A percentile compares a stretch with the other conserved stretches of the same genome.
Evolutionary conservation across 2,888 invertebrate species (phyloP).

Genomic region (Cyaniris semiargus): DNA sequence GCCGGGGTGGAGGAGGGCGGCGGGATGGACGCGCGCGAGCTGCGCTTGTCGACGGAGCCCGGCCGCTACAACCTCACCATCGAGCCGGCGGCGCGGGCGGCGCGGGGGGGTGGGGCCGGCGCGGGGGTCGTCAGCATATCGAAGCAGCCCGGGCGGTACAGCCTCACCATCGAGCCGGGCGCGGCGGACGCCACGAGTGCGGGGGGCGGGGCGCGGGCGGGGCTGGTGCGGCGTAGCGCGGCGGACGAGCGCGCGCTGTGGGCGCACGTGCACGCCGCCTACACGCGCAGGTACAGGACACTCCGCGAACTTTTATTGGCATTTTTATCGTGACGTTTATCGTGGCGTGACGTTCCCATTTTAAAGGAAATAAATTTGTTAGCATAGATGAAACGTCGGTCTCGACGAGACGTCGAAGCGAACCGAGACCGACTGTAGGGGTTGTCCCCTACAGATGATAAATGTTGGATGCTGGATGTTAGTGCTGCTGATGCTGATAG

Average conservation of each 20-base stretch:
- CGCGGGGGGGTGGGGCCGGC: not conserved
- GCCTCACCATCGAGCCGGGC: slow-evolving; percentile 15
- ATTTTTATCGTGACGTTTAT: too few species aligned
- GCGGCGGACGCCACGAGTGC: not conserved
- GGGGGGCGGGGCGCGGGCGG: not conserved
- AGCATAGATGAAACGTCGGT: too few species aligned
- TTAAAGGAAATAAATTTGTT: too few species aligned
- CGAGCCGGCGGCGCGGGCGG: not conserved
- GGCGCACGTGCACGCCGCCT: slow-evolving; percentile 19
- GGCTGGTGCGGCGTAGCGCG: not conserved
- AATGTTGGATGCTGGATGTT: too few species aligned
- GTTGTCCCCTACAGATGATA: too few species aligned
- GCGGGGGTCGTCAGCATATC: not conserved
- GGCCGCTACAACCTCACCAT: not conserved
- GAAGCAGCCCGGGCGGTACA: slow-evolving; percentile 7
- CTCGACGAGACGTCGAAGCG: too few species aligned
- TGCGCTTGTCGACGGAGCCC: not conserved
- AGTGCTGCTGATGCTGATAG: too few species aligned
- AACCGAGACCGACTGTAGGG: too few species aligned
- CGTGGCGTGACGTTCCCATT: too few species aligned
- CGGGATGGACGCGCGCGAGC: not conserved
- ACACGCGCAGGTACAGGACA: slow-evolving; percentile 5
- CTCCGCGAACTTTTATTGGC: too few species aligned
- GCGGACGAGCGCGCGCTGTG: not conserved
- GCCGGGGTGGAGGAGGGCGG: not conserved